Base-by-base conservation (phyloP, 1,140 invertebrate species). In the Drosophila santomea region DNA sequence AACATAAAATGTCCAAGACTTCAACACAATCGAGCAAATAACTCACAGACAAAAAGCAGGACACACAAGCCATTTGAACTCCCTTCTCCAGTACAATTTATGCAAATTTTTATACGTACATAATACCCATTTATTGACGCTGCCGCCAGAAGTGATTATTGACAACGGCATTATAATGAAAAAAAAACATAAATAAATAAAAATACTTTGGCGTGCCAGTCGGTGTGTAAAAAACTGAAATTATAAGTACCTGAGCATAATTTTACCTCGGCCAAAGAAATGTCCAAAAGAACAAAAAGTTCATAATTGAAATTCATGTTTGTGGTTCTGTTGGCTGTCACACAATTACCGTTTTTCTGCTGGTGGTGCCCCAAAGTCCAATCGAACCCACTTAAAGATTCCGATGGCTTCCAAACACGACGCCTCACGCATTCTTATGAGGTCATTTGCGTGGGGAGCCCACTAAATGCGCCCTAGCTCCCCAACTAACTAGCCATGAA, bases 231-330 rank as follows among this genome's bases (percentile, higher is more conserved):
- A 38, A 58, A 72, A 71, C 58, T 71, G 68, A 72, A 71, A 57
- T 71, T 58, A 71, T 71, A 71, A 77, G 64, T 77, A 83, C 69
- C 74, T 75, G 79, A 61, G 64, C 82, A 85, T 85, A 86, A 85
- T 85, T 85, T 86, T 69, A 72, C 78, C 39, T 17, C 39, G 2
- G 23, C 73, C 39, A 35, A 12, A 71, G 75, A 86, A 89, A 76
- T 89, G 80, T 67, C 76, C 83, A 88, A 86, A 88, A 77, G 84
- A 88, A 72, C 68, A 50, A 89, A 78, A 89, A 80, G 84, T 89
- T 89, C 84, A 84, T 89, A 84, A 86, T 86, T 86, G 83, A 86
- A 82, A 86, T 86, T 88, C 83, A 86, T 88, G 82, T 79, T 88
- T 54, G 76, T 78, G 59, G 71, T 80, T 60, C 58, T 54, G 79